phyloP scores from a whole-genome alignment of 2,888 invertebrate genomes.

The Trachelus tabidus region DNA sequence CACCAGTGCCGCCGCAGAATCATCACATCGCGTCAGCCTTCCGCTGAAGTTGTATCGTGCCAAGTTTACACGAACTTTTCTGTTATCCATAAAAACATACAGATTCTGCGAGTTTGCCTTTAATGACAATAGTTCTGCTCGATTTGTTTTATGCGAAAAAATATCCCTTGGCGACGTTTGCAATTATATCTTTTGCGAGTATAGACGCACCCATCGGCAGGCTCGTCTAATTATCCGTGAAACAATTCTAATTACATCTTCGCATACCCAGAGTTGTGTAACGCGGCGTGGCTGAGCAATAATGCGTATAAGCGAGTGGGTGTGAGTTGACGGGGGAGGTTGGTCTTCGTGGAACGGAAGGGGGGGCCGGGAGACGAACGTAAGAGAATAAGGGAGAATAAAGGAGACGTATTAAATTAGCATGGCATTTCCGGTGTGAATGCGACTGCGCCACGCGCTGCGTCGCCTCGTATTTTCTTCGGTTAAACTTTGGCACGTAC shows the following conservation, averaged over 20 bases:
- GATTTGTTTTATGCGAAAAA: neutral
- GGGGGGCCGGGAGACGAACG: constrained; percentile 15
- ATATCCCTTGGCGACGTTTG: constrained; percentile 6
- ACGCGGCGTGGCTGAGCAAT: constrained; percentile 1
- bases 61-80: neutral
- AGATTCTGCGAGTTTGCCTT: neutral
- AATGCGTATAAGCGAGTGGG: neutral
- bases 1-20: neutral
- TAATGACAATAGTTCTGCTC: neutral
- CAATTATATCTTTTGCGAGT: constrained; percentile 2
- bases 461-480: neutral
- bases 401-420: constrained; percentile 38
- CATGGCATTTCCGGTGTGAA: constrained; percentile 35
- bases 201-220: constrained; percentile 34
- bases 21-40: neutral
- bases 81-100: neutral
- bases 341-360: constrained; percentile 22
- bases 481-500: constrained; percentile 5
- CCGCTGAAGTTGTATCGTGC: neutral
- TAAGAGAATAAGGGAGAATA: constrained; percentile 5
- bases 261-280: constrained; percentile 1
- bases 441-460: constrained; percentile 6
- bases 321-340: constrained; percentile 12
- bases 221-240: constrained; percentile 50
- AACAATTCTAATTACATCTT: constrained; percentile 55